Base-by-base conservation (phyloP, 2,888 invertebrate species). In the Aleiodes alternator region DNA sequence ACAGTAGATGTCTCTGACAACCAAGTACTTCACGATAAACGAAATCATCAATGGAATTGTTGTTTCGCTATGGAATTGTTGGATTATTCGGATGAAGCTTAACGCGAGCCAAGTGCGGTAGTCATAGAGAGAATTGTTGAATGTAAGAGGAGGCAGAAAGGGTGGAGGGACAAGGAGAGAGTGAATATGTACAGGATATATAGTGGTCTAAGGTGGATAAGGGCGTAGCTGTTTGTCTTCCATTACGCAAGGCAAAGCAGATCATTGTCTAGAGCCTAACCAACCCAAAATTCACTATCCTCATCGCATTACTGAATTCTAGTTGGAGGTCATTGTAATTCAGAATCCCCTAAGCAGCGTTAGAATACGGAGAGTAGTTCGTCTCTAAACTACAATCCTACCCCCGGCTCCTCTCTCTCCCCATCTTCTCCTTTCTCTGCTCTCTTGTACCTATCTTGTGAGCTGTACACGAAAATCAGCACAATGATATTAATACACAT, bases 161-260 rank as follows among this genome's bases (percentile, higher is more conserved):
- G 34, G 6, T 73, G 66, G 57, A 73, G 76, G 78, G 78, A 72
- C 71, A 68, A 73, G 77, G 74, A 56, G 38, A 69, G 70, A 57
- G 75, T 68, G 75, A 73, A 50, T 57, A 71, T 66, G 74, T 74
- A 59, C 74, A 56, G 70, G 61, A 76, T 66, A 53, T 73, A 71
- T 64, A 56, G 71, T 78, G 78, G 76, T 72, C 51, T 74, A 53
- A 61, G 80, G 76, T 81, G 82, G 81, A 83, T 82, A 82, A 83
- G 83, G 81, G 82, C 77, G 80, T 79, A 78, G 76, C 84, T 85
- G 85, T 86, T 86, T 85, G 84, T 84, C 86, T 85, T 86, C 84
- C 83, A 85, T 85, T 84, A 85, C 85, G 83, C 83, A 80, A 83
- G 83, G 83, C 83, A 84, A 84, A 84, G 82, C 84, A 85, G 84